These are phyloP conservation scores for Meriones unguiculatus DNA, from an alignment of 2,113 vertebrate species.

Conservation along the genomic window DNA sequence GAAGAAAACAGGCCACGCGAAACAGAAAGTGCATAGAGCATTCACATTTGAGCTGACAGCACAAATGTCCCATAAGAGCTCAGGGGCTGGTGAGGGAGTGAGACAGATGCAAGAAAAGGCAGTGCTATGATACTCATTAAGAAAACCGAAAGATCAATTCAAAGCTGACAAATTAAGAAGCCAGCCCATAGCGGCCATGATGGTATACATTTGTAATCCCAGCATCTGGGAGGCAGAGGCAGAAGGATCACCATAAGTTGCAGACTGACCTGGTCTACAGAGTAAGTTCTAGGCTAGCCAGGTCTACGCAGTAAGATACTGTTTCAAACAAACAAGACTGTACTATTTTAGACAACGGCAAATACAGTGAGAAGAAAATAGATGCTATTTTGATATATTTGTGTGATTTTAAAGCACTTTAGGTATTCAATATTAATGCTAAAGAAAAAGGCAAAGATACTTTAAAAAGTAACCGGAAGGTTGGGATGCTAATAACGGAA, in stretches of 20 bases:
- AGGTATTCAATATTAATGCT: not conserved
- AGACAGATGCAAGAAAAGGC: not conserved
- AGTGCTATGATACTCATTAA: not conserved
- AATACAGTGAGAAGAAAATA: not conserved
- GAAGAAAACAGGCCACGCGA: not conserved
- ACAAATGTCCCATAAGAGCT: not conserved
- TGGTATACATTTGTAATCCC: not conserved
- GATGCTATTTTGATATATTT: not conserved
- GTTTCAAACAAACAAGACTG: not conserved
- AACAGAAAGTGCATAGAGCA: not conserved
- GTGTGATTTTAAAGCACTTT: not conserved
- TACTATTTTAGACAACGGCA: not conserved
- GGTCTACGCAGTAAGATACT: not conserved
- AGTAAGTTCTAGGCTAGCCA: not conserved
- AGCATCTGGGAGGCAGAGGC: not conserved
- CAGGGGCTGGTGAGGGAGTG: not conserved
- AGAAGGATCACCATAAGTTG: not conserved
- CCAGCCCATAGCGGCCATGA: no score
- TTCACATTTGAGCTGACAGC: not conserved
- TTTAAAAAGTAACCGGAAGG: not conserved
- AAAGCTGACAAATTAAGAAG: slow-evolving; percentile 28
- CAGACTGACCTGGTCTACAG: not conserved
- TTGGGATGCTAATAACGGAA: not conserved
- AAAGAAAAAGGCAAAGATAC: not conserved
- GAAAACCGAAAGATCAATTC: not conserved